phyloP scores from a whole-genome alignment of 2,113 vertebrate species.

The Notothenia rossii region DNA sequence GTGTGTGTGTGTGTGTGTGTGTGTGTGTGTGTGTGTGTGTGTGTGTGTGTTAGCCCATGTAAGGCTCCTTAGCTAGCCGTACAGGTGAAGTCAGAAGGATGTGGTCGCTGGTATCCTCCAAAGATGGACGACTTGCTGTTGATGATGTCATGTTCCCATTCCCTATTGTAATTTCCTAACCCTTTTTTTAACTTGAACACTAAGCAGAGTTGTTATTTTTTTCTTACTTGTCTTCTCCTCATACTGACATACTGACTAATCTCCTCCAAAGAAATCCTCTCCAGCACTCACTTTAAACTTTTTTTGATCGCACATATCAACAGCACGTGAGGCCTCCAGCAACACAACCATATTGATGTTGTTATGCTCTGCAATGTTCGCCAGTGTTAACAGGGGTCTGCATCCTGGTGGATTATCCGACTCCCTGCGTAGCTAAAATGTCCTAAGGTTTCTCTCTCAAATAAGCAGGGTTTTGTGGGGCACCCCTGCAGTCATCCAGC shows the following conservation, averaged over 20 bases:
- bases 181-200: background rate
- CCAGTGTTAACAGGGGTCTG: conserved; percentile 21
- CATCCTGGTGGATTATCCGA: conserved; percentile 12
- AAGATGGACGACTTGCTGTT: too few relatives aligned
- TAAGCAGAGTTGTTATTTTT: background rate
- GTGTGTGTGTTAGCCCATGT: too few relatives aligned
- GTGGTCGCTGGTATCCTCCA: too few relatives aligned
- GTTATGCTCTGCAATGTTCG: background rate
- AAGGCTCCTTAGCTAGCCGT: too few relatives aligned
- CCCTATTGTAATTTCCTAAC: background rate
- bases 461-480: conserved; percentile 40
- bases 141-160: background rate
- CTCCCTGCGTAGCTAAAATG: conserved; percentile 12
- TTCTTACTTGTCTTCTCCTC: background rate
- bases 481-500: conserved; percentile 21
- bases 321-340: background rate
- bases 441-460: conserved; percentile 46
- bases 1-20: too few relatives aligned
- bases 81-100: too few relatives aligned
- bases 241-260: background rate
- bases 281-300: background rate
- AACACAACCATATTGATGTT: background rate
- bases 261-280: background rate
- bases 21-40: too few relatives aligned
- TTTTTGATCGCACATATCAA: background rate